A percentile compares a stretch with the other conserved stretches of the same genome.
Evolutionary conservation across 2,113 vertebrate species (phyloP).

Genomic region (Beaufortia kweichowensis): DNA sequence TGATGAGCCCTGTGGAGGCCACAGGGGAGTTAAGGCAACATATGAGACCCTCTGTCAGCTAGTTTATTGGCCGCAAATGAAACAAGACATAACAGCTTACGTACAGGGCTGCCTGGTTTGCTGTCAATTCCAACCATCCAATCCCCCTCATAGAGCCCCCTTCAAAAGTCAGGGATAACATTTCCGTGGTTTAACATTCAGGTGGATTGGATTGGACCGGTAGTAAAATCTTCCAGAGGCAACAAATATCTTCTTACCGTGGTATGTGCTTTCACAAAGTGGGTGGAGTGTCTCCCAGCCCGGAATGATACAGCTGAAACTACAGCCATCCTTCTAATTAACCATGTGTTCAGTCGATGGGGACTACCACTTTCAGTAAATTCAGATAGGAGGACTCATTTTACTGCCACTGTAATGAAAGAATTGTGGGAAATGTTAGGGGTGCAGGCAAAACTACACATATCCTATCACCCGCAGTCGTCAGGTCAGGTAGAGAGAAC

Average conservation of each 20-base stretch:
- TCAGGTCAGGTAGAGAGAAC: conserved; percentile 39
- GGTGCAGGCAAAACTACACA: conserved; percentile 19
- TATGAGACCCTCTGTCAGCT: too few relatives aligned
- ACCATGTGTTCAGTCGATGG: conserved; percentile 32
- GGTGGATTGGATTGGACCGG: conserved; percentile 1
- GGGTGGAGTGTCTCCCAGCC: conserved; percentile 39
- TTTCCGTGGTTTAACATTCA: conserved; percentile 41
- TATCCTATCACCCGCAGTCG: conserved; percentile 20
- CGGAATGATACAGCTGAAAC: conserved; percentile 36
- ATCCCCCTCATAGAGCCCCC: conserved; percentile 14
- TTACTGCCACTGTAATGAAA: conserved; percentile 5
- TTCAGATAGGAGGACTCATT: conserved; percentile 36
- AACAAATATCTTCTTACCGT: conserved; percentile 41
- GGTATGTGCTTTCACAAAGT: conserved; percentile 34
- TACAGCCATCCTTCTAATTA: conserved; percentile 8
- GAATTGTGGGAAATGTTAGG: conserved; percentile 23
- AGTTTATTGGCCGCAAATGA: too few relatives aligned
- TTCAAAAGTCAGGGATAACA: conserved; percentile 15
- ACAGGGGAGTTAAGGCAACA: too few relatives aligned
- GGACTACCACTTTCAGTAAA: conserved; percentile 17
- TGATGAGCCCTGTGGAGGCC: too few relatives aligned
- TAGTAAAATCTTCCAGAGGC: conserved; percentile 5
- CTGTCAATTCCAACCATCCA: conserved; percentile 36
- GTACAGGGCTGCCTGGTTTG: conserved; percentile 26
- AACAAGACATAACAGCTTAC: background rate